Conservation (phyloP, 2,888 invertebrate genomes). For the Ophion costatus region DNA sequence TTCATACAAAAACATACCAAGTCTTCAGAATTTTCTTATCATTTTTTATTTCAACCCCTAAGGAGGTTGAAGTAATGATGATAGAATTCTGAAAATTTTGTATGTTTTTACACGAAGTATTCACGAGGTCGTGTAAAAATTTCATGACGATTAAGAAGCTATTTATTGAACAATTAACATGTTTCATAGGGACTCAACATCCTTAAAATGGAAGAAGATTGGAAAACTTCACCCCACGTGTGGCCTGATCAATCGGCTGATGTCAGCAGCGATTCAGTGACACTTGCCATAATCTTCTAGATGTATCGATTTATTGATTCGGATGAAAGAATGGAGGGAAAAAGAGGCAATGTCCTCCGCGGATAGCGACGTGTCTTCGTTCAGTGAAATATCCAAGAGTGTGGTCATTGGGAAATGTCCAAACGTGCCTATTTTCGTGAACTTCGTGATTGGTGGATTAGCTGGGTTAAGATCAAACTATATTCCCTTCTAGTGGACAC, state of each 20-base stretch:
- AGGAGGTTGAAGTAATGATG: too few relatives aligned
- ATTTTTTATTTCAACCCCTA: too few relatives aligned
- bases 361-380: conserved; percentile 13
- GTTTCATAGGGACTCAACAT: too few relatives aligned
- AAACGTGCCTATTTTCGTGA: conserved; percentile 65
- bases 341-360: conserved; percentile 27
- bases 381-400: conserved; percentile 17
- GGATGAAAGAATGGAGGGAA: neutral
- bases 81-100: too few relatives aligned
- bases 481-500: neutral
- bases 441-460: conserved; percentile 72
- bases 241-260: conserved; percentile 13
- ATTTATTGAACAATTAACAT: too few relatives aligned
- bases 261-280: conserved; percentile 31
- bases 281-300: neutral
- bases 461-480: conserved; percentile 68
- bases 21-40: too few relatives aligned
- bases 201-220: neutral
- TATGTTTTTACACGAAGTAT: too few relatives aligned
- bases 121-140: too few relatives aligned
- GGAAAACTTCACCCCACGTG: neutral
- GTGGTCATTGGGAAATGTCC: neutral
- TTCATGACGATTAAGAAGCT: too few relatives aligned
- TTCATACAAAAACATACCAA: too few relatives aligned
- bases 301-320: conserved; percentile 41